These are phyloP conservation scores for Bradypodion ventrale DNA, from an alignment of 2,797 vertebrate species.

Conservation along the genomic window DNA sequence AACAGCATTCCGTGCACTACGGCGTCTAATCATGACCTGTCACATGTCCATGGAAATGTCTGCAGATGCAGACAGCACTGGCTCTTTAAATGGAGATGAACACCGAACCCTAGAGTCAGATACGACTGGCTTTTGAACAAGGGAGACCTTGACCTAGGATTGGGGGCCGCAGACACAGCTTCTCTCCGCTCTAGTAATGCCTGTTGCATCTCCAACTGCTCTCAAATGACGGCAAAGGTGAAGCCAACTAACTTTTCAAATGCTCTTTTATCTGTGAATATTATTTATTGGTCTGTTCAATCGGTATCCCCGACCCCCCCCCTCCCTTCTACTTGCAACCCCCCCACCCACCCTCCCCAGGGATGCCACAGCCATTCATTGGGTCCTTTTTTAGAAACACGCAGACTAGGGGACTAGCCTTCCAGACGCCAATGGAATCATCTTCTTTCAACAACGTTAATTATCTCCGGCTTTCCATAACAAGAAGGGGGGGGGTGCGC, in stretches of 20 bases:
- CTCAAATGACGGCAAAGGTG: constrained; percentile 37
- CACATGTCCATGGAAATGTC: too few relatives aligned
- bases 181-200: neutral
- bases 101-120: too few relatives aligned
- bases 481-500: constrained; percentile 43
- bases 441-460: constrained; percentile 85
- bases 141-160: too few relatives aligned
- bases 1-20: too few relatives aligned
- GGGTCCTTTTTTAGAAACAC: constrained; percentile 74
- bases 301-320: constrained; percentile 71
- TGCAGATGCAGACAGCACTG: too few relatives aligned
- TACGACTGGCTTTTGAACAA: too few relatives aligned
- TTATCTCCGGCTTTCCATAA: constrained; percentile 84
- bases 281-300: constrained; percentile 76
- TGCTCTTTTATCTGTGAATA: constrained; percentile 54
- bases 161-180: too few relatives aligned
- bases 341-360: neutral
- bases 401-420: constrained; percentile 81
- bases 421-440: constrained; percentile 77
- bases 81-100: too few relatives aligned
- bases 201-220: neutral
- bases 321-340: constrained; percentile 47
- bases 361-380: neutral
- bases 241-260: constrained; percentile 23
- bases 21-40: too few relatives aligned